Conservation (phyloP, 2,888 invertebrate genomes). For the Meandrusa payeni region DNA sequence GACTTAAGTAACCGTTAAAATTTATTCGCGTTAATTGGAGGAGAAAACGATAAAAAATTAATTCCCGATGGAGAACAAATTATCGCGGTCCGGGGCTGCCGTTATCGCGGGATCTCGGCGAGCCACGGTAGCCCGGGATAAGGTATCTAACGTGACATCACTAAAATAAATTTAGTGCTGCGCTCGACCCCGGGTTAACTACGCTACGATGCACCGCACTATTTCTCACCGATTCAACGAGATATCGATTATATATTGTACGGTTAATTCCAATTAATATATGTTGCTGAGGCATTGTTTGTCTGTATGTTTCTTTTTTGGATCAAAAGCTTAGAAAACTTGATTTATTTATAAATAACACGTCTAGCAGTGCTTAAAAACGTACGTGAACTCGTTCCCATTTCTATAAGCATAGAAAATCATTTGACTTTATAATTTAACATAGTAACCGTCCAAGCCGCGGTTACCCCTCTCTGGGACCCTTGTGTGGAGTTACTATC, state of each 20-base stretch:
- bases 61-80: conserved; percentile 54
- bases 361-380: no score
- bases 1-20: conserved; percentile 4
- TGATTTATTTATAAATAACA: no score
- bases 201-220: conserved; percentile 53
- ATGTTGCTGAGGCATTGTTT: neutral
- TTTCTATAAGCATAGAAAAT: no score
- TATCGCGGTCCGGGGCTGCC: conserved; percentile 41
- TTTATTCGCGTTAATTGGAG: conserved; percentile 20
- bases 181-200: conserved; percentile 55
- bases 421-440: no score
- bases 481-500: no score
- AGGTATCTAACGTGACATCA: conserved; percentile 65
- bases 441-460: no score
- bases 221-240: conserved; percentile 57
- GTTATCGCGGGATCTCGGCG: conserved; percentile 54
- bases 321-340: no score
- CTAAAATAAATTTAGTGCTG: conserved; percentile 65
- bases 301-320: no score
- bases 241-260: conserved; percentile 47
- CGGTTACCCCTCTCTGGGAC: no score
- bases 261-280: conserved; percentile 23
- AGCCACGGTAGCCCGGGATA: conserved; percentile 62
- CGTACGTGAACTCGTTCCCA: no score
- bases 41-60: conserved; percentile 38